Conservation (phyloP, 2,113 vertebrate species). For the Pangasianodon gigas region DNA sequence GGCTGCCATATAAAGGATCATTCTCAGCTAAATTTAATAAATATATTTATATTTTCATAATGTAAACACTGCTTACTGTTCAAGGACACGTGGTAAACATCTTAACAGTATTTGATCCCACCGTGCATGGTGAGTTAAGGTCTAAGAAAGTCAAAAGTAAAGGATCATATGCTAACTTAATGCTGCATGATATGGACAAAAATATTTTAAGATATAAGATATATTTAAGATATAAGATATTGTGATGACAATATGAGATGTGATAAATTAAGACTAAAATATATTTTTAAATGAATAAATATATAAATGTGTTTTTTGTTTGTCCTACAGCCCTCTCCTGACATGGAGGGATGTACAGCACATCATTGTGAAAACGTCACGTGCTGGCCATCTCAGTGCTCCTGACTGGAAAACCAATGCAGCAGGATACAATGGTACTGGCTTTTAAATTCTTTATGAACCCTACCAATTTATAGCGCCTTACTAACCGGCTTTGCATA, state of each 20-base stretch:
- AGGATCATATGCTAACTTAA: not conserved
- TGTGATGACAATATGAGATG: not conserved
- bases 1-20: slow-evolving; percentile 15
- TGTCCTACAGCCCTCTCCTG: slow-evolving; percentile 80
- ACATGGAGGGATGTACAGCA: slow-evolving; percentile 98
- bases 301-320: not conserved
- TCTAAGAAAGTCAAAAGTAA: not conserved
- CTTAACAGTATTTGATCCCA: not conserved
- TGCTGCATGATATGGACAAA: not conserved
- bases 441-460: slow-evolving; percentile 18
- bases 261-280: not conserved
- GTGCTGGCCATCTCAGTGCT: slow-evolving; percentile 93
- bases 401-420: slow-evolving; percentile 99
- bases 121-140: slow-evolving; percentile 5
- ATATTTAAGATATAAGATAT: too few relatives aligned
- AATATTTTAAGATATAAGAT: not conserved
- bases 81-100: slow-evolving; percentile 20
- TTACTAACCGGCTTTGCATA: slow-evolving; percentile 3
- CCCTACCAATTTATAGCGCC: not conserved
- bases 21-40: not conserved
- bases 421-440: slow-evolving; percentile 95
- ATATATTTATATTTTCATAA: not conserved
- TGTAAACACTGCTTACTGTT: slow-evolving; percentile 11
- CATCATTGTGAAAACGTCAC: slow-evolving; percentile 97
- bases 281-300: not conserved